These are phyloP conservation scores for Gallinago undulata DNA, from an alignment of 2,113 vertebrate genomes.

Conservation along the genomic window DNA sequence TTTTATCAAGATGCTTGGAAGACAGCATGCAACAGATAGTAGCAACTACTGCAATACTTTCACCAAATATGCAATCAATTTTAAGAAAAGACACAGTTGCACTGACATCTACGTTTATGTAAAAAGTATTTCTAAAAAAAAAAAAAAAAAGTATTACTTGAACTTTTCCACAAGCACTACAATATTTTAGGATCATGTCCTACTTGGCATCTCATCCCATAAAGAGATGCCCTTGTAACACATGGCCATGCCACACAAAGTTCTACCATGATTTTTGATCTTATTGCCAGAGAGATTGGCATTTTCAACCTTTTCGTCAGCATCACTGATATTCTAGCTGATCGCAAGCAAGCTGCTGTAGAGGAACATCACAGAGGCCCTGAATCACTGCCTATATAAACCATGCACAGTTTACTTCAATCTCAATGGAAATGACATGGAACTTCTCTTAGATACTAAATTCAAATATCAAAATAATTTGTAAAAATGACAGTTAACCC, in stretches of 20 bases:
- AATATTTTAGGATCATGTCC: background rate
- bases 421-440: background rate
- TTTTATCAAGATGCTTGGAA: background rate
- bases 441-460: background rate
- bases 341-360: background rate
- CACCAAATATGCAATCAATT: background rate
- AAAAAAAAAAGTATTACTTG: background rate
- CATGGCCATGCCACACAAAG: fast-evolving
- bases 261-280: background rate
- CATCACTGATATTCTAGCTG: background rate
- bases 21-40: background rate
- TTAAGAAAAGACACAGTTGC: background rate
- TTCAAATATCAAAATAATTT: background rate
- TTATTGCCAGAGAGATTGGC: fast-evolving
- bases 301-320: background rate
- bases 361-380: background rate
- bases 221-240: background rate
- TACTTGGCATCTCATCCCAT: background rate
- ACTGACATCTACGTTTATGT: background rate
- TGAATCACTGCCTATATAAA: background rate
- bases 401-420: fast-evolving
- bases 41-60: background rate
- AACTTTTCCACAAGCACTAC: background rate
- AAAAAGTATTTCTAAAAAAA: background rate
- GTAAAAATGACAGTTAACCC: background rate